Base-by-base conservation (phyloP, 1,140 invertebrate genomes). In the Temnothorax nylanderi region DNA sequence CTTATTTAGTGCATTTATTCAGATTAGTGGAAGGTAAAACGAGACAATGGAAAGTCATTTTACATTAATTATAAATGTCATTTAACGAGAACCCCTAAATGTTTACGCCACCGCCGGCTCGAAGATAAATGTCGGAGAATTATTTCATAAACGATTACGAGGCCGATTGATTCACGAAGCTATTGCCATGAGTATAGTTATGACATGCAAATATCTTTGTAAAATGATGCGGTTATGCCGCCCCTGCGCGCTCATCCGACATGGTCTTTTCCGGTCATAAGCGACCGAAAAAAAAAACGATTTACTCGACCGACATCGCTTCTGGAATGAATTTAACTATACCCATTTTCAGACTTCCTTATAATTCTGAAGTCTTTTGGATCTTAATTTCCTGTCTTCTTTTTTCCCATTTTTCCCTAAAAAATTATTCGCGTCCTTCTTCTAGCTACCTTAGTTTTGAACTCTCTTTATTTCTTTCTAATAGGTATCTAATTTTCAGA, bases 71-170 rank as follows among this genome's bases (percentile, higher is more conserved):
- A 56, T 11, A 56, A 75, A 10, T 18, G 32, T 7, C 74, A 6
- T 62, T 44, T 37, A 54, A 37, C 51, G 7, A 34, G 72, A 26
- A 11, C 0, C 11, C 18, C 7, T 78, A 41, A 80, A 37, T 26
- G 44, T 13, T 65, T 51, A 51, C 5, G 32, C 6, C 44, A 34
- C 13, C 60, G 21, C 13, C 60, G 21, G 13, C 3, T 44, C 18
- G 32, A 37, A 41, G 32, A 65, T 80, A 26, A 26, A 32, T 80
- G 13, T 51, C 47, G 64, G 34, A 80, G 41, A 41, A 69, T 80
- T 8, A 44, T 54, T 51, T 80, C n/a, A 26, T 26, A 13, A n/a
- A n/a, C 34, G 32, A 13, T 64, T n/a, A 49, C 32, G 10, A n/a
- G 47, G 13, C 13, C 62, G 18, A 80, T 67, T 49, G 44, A 21